Conservation (phyloP, 2,888 invertebrate genomes). For the Myopa tessellatipennis region DNA sequence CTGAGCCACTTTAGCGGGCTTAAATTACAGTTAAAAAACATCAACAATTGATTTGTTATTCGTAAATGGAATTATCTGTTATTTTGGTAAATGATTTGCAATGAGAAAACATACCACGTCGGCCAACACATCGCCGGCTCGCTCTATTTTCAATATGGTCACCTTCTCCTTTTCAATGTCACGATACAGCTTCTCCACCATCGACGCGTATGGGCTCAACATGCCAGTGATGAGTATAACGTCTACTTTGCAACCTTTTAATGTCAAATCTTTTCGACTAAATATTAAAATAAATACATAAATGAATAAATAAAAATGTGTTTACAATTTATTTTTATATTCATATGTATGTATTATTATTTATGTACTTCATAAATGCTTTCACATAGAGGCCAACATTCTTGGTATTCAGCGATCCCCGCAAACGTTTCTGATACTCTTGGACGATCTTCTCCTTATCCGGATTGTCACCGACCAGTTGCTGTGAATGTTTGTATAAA, state of each 20-base stretch:
- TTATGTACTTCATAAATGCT: constrained; percentile 82
- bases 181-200: constrained; percentile 82
- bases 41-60: background rate
- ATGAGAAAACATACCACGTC: constrained; percentile 77
- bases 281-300: constrained; percentile 12
- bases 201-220: constrained; percentile 81
- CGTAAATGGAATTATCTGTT: background rate
- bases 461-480: constrained; percentile 73
- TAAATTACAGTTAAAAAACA: constrained; percentile 8
- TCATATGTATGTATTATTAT: background rate
- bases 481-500: constrained; percentile 60
- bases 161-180: constrained; percentile 84
- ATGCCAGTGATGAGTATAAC: constrained; percentile 84
- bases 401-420: constrained; percentile 80
- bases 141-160: constrained; percentile 85
- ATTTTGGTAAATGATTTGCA: background rate
- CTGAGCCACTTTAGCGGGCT: constrained; percentile 90
- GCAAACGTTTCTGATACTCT: constrained; percentile 81
- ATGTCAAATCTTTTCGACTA: constrained; percentile 79
- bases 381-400: constrained; percentile 86
- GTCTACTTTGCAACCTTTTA: constrained; percentile 81
- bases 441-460: constrained; percentile 81
- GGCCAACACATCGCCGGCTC: constrained; percentile 86
- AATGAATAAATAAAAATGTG: background rate
- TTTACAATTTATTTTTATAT: background rate